Percentiles rank a stretch among this genome's conserved stretches.
These are phyloP conservation scores for Pseudomugil tenellus DNA, from an alignment of 2,797 vertebrate species.

Conservation along the genomic window DNA sequence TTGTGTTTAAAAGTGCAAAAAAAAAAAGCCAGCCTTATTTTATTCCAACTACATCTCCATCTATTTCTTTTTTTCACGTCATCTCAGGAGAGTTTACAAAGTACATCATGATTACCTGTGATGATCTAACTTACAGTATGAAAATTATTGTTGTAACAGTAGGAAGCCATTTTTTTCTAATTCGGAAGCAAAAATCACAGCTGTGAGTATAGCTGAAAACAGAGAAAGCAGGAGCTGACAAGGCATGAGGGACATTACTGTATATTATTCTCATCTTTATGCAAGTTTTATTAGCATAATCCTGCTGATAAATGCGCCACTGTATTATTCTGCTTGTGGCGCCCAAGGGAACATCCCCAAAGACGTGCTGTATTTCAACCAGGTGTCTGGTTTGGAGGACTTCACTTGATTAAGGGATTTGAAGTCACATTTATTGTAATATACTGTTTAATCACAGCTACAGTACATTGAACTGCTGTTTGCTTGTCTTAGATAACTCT, in stretches of 20 bases:
- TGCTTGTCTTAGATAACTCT: slow-evolving; percentile 36
- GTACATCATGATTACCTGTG: slow-evolving; percentile 22
- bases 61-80: slow-evolving; percentile 11
- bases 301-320: slow-evolving; percentile 65
- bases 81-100: slow-evolving; percentile 27
- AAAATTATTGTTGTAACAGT: slow-evolving; percentile 22
- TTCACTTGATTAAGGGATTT: slow-evolving; percentile 42
- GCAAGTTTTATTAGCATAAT: slow-evolving; percentile 74
- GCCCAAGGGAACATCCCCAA: slow-evolving; percentile 47
- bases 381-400: slow-evolving; percentile 56
- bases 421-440: slow-evolving; percentile 46
- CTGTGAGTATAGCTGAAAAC: slow-evolving; percentile 30
- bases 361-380: slow-evolving; percentile 62
- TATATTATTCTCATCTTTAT: slow-evolving; percentile 66
- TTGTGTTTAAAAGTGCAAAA: slow-evolving; percentile 11
- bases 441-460: slow-evolving; percentile 44
- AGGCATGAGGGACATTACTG: slow-evolving; percentile 55
- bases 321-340: slow-evolving; percentile 69
- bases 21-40: slow-evolving; percentile 15
- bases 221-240: slow-evolving; percentile 39
- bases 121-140: slow-evolving; percentile 11
- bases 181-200: slow-evolving; percentile 32
- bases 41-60: neutral
- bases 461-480: slow-evolving; percentile 26
- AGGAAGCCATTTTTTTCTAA: slow-evolving; percentile 22